Evolutionary conservation across 2,888 invertebrate genomes (phyloP).

Genomic region (Plagodis dolabraria): DNA sequence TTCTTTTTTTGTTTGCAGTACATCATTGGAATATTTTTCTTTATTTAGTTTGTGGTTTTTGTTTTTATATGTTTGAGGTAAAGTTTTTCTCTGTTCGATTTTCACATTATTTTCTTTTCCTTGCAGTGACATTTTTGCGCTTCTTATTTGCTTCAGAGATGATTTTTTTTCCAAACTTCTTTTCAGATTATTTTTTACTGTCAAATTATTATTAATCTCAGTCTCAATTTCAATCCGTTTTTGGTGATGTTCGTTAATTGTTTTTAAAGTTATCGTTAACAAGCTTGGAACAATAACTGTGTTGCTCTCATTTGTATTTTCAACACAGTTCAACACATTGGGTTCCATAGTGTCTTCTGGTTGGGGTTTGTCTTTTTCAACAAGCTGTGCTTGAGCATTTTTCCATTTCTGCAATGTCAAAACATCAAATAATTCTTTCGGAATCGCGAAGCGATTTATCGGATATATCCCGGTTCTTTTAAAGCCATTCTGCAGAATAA

Average conservation of each 20-base stretch:
- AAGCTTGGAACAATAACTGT: constrained; percentile 7
- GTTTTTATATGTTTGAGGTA: constrained; percentile 5
- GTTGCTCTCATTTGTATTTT: constrained; percentile 6
- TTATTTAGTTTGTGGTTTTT: constrained; percentile 2
- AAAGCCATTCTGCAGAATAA: constrained; percentile 8
- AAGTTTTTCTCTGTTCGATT: constrained; percentile 3
- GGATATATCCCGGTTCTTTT: constrained; percentile 7
- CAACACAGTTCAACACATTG: constrained; percentile 4
- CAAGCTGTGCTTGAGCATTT: constrained; percentile 1
- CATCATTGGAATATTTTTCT: constrained; percentile 5
- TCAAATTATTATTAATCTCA: constrained; percentile 3
- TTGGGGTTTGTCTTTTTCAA: constrained; percentile 7
- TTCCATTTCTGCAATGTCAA: constrained; percentile 3
- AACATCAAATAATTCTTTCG: constrained; percentile 1
- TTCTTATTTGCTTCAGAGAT: constrained; percentile 3
- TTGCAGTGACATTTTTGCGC: constrained; percentile 6
- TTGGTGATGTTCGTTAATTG: constrained; percentile 5
- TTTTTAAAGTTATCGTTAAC: constrained; percentile 5
- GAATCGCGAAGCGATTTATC: constrained; percentile 1
- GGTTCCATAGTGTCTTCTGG: constrained; percentile 2
- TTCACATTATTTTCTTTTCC: constrained; percentile 5
- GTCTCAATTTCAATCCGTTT: constrained; percentile 6
- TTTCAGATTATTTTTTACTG: constrained; percentile 4
- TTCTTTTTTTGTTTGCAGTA: constrained; percentile 6
- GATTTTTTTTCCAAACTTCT: constrained; percentile 2